Base-by-base conservation (phyloP, 2,888 invertebrate genomes). In the Leucozona laternaria region DNA sequence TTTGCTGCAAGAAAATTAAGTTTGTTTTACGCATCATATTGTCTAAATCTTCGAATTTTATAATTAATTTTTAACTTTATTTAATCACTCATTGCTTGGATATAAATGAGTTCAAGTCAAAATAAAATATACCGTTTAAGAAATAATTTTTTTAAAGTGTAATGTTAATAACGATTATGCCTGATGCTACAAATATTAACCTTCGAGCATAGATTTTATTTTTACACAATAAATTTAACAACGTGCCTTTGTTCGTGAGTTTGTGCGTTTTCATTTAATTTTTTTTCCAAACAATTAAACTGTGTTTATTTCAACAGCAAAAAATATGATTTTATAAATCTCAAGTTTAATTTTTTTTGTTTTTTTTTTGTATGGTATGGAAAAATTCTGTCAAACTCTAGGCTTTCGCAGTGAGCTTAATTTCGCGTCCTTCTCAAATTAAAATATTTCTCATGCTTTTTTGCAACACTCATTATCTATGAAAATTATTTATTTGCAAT, bases 31-130 rank as follows among this genome's bases (percentile, higher is more conserved):
- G 8, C 22, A 15, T 17, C 7, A 17, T 37, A 8, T 25, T 53
- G 25, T 55, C 31, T 55, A 31, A 4, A 31, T 7, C n/a, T n/a
- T 8, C 11, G 11, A 4, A 8, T 17, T 31, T 57, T n/a, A 5
- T 8, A 31, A 31, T 31, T 28, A 1, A 31, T 31, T 28, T 17
- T 37, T 34, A 34, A 17, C 2, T 6, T 58, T 58, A 58, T 13
- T 37, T 4, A 58, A 37, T 31, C 11, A 20, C 34, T 58, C 34
- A 34, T 58, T 58, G 58, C 58, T 34, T 58, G 58, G 57, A 58
- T 58, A 58, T 20, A 34, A 58, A 58, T 34, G 58, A 58, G 34
- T 20, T 13, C 28, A 10, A 28, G 31, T 31, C 10, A 17, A 31
- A 4, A 17, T n/a, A 4, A 31, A 31, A 11, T 17, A 31, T 31